Conservation (phyloP, 53 echinoderm and acorn worm species). For the Zoroaster sp. region DNA sequence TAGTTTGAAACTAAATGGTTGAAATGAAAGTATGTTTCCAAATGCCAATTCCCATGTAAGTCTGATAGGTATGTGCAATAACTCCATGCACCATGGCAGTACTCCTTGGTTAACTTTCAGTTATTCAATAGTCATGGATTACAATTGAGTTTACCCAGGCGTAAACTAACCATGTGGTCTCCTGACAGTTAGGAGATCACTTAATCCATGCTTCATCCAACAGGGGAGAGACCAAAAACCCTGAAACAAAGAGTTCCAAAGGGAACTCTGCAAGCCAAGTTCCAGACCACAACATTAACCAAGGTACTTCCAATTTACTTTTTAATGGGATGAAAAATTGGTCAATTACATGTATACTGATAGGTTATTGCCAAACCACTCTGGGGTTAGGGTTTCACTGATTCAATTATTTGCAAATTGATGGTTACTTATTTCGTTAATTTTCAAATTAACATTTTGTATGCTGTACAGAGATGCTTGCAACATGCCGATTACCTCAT, state of each 20-base stretch:
- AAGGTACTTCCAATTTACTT: slow-evolving; percentile 17
- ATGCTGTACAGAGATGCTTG: no score
- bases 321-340: slow-evolving; percentile 46
- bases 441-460: no score
- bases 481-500: no score
- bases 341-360: slow-evolving; percentile 20
- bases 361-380: neutral
- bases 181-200: neutral
- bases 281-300: slow-evolving; percentile 5
- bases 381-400: neutral
- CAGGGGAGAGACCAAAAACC: neutral
- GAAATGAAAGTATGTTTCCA: no score
- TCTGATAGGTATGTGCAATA: no score
- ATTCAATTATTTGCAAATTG: neutral
- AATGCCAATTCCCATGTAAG: no score
- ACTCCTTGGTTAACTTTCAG: no score
- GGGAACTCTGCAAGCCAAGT: neutral
- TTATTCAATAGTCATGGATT: neutral
- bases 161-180: neutral
- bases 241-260: slow-evolving; percentile 13
- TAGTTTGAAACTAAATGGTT: no score
- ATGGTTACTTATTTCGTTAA: neutral
- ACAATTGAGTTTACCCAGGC: neutral
- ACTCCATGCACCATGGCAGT: no score
- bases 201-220: neutral